Percentiles rank a stretch among this genome's conserved stretches.
Evolutionary conservation across 2,888 invertebrate species (phyloP).

Genomic region (Drosophila dives): DNA sequence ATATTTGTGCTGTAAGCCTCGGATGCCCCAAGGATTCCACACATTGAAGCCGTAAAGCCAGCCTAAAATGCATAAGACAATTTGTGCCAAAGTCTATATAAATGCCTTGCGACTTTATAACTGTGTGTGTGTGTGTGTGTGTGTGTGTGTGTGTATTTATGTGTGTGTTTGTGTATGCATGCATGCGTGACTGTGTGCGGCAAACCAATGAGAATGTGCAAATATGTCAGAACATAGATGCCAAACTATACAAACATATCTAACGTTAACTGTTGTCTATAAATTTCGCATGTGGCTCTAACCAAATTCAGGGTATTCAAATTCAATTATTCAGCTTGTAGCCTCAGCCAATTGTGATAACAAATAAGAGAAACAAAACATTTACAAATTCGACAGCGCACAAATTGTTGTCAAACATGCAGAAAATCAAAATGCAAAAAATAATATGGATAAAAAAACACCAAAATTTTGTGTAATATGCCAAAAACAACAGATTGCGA

Average conservation of each 20-base stretch:
- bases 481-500: not conserved
- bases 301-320: slow-evolving; percentile 8
- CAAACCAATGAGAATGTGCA: slow-evolving; percentile 13
- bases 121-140: slow-evolving; percentile 11
- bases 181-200: slow-evolving; percentile 15
- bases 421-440: not conserved
- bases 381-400: not conserved
- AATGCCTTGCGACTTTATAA: slow-evolving; percentile 51
- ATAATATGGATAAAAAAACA: not conserved
- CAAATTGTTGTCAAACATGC: not conserved
- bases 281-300: slow-evolving; percentile 19
- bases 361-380: not conserved
- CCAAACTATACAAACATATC: slow-evolving; percentile 37
- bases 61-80: slow-evolving; percentile 72
- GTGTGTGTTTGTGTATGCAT: not conserved
- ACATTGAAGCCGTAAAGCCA: slow-evolving; percentile 54
- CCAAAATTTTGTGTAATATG: not conserved
- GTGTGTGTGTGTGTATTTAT: slow-evolving; percentile 1
- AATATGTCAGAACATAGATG: not conserved
- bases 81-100: slow-evolving; percentile 61
- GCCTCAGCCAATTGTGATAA: slow-evolving; percentile 1
- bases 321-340: slow-evolving; percentile 26
- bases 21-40: not conserved
- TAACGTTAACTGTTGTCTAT: slow-evolving; percentile 32
- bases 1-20: slow-evolving; percentile 65